Percentiles rank a stretch among this genome's conserved stretches.
phyloP scores from a whole-genome alignment of 1,140 invertebrate genomes.

The Drosophila takahashii region DNA sequence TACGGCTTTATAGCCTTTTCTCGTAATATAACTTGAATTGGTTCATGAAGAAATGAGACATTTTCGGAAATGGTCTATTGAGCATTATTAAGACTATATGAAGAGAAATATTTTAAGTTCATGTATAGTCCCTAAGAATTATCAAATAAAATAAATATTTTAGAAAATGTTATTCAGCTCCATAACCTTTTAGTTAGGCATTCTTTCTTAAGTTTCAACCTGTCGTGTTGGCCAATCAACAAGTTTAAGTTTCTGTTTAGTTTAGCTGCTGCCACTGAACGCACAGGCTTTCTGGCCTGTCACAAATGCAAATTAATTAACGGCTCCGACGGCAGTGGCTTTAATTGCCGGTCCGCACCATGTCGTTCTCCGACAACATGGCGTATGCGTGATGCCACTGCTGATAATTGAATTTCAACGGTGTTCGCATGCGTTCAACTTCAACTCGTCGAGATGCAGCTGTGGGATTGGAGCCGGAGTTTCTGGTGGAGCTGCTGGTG shows the following conservation, averaged over 20 bases:
- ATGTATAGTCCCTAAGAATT: too few relatives aligned
- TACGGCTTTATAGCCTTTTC: background rate
- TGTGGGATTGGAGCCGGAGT: constrained; percentile 16
- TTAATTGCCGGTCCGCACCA: constrained; percentile 67
- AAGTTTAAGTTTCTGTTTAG: constrained; percentile 53
- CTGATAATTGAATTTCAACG: constrained; percentile 76
- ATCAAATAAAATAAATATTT: background rate
- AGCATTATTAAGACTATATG: too few relatives aligned
- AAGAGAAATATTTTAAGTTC: too few relatives aligned
- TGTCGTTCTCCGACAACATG: constrained; percentile 51
- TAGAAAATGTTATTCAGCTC: background rate
- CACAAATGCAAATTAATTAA: constrained; percentile 81
- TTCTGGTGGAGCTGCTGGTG: constrained; percentile 32
- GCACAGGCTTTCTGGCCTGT: constrained; percentile 28
- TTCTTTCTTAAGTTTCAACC: constrained; percentile 3
- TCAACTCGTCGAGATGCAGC: constrained; percentile 43
- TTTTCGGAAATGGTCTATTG: too few relatives aligned
- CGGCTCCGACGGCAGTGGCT: constrained; percentile 55
- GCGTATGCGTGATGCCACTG: constrained; percentile 73
- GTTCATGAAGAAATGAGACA: too few relatives aligned
- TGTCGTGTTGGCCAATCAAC: constrained; percentile 58
- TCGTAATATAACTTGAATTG: background rate
- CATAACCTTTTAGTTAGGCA: background rate
- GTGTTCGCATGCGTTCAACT: constrained; percentile 59
- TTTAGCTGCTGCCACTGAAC: constrained; percentile 18